Evolutionary conservation across 2,888 invertebrate genomes (phyloP).

Genomic region (Phorcus lineatus): DNA sequence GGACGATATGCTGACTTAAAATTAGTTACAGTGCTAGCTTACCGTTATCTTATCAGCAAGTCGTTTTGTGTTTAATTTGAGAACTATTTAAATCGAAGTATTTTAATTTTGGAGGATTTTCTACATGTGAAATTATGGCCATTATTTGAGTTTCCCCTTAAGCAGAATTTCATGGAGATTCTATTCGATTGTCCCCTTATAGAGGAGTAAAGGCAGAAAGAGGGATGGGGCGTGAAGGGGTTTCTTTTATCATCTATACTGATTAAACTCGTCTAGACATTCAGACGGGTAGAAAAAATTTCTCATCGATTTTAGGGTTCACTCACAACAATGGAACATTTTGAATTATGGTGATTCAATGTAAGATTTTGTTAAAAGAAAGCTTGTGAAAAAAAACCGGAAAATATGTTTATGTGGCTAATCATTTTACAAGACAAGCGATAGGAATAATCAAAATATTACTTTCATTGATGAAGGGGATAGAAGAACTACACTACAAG

Average conservation of each 20-base stretch:
- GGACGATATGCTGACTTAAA: not conserved
- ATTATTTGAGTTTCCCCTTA: not conserved
- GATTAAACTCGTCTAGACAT: not conserved
- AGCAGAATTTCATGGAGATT: slow-evolving; percentile 15
- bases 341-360: not conserved
- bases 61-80: not conserved
- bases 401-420: too few relatives aligned
- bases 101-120: slow-evolving; percentile 17
- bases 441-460: too few relatives aligned
- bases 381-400: too few relatives aligned
- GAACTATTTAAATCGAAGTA: not conserved
- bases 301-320: not conserved
- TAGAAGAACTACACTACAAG: too few relatives aligned
- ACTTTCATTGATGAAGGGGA: too few relatives aligned
- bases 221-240: not conserved
- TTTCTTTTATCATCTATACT: not conserved
- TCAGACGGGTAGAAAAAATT: not conserved
- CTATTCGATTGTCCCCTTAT: slow-evolving; percentile 3
- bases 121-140: not conserved
- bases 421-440: not conserved
- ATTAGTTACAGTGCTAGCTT: not conserved
- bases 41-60: slow-evolving; percentile 3
- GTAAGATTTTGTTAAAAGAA: not conserved
- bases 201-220: not conserved
- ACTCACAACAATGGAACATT: not conserved